These are phyloP conservation scores for Drosophila borborema DNA, from an alignment of 2,888 invertebrate genomes.

Conservation along the genomic window DNA sequence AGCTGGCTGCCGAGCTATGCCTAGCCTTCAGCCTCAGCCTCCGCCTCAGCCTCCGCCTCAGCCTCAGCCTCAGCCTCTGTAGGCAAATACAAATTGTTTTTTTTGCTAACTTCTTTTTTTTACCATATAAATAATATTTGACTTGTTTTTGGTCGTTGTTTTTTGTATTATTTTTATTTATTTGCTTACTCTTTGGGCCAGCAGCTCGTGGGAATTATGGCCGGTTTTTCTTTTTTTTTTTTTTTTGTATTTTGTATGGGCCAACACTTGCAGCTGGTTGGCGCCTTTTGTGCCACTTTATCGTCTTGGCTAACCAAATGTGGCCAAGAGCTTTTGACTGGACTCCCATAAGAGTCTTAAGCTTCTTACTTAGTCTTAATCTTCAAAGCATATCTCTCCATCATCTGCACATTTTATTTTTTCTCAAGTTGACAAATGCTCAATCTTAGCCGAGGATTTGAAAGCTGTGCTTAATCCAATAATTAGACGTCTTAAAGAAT, in stretches of 20 bases:
- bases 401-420: neutral
- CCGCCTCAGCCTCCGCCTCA: slow-evolving; percentile 32
- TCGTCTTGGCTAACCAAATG: slow-evolving; percentile 22
- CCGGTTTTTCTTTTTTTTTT: slow-evolving; percentile 47
- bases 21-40: slow-evolving; percentile 41
- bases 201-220: slow-evolving; percentile 70
- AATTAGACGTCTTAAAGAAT: too few species aligned
- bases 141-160: slow-evolving; percentile 23
- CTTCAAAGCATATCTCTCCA: slow-evolving; percentile 2
- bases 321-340: slow-evolving; percentile 18
- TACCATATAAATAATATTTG: slow-evolving; percentile 47
- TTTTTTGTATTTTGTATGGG: slow-evolving; percentile 18
- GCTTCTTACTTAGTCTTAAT: slow-evolving; percentile 35
- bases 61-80: too few species aligned
- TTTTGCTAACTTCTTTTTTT: slow-evolving; percentile 18
- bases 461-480: slow-evolving; percentile 4
- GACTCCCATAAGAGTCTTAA: slow-evolving; percentile 11
- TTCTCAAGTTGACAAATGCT: neutral
- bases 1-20: neutral
- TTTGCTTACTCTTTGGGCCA: slow-evolving; percentile 36
- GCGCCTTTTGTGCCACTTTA: slow-evolving; percentile 45
- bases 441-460: neutral
- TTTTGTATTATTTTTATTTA: slow-evolving; percentile 16
- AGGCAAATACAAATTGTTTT: slow-evolving; percentile 36
- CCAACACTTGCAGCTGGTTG: slow-evolving; percentile 53